Base-by-base conservation (phyloP, 2,113 vertebrate genomes). In the Calidris pygmaea region DNA sequence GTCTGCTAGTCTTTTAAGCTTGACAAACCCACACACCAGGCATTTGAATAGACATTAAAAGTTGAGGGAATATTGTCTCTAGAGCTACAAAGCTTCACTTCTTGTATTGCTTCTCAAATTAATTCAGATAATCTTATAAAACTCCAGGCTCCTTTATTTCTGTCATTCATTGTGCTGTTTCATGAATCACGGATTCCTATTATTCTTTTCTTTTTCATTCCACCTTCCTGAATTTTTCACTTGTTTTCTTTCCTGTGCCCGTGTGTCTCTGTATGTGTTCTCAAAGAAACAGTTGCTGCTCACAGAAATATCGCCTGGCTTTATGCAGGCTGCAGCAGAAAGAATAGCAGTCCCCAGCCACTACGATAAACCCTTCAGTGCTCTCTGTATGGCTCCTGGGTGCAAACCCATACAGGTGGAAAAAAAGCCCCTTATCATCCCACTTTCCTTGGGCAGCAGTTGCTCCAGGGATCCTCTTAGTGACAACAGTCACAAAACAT, bases 11-110 rank as follows among this genome's bases (percentile, higher is more conserved):
- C 90, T 86, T 94, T 53, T 34, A 68, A 91, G 85, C 90, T 56
- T 60, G 85, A 87, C 94, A 78, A 91, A 91, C 56, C 85, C 92
- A 34, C 92, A 48, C 65, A 17, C 77, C 32, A 30, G 88, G 82
- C 68, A 10, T 65, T 82, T 85, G 89, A 82, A 88, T 12, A 65
- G 81, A 48, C 71, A 53, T n/a, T 24, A 73, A 84, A 94, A 76
- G 65, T 80, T 12, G 63, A 22, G 68, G 59, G 85, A 87, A 81
- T 77, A 48, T 93, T 1, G 20, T 43, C 43, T 74, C 48, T 23
- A 30, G 48, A 87, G 81, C 30, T 47, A 70, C 95, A 93, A 60
- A 93, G 80, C 85, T 80, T 72, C 45, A 13, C 29, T 90, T 77
- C 82, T 87, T 66, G 50, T 58, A 45, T 34, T 60, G 72, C 72